Percentiles rank a stretch among this genome's conserved stretches.
Evolutionary conservation across 1,140 invertebrate genomes (phyloP).

Genomic region (Phocides pigmalion): DNA sequence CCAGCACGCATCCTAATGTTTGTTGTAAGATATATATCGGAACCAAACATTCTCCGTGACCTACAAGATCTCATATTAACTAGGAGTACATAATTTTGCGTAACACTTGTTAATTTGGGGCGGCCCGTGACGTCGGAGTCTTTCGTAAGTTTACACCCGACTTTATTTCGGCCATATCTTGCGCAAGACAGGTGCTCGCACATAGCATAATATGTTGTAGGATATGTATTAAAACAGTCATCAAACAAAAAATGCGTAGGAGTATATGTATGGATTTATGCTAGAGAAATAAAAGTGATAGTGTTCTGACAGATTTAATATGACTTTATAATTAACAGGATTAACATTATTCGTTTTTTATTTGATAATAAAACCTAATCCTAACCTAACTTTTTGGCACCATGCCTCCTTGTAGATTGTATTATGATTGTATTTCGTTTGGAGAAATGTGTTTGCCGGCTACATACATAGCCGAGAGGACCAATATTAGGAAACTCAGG

Average conservation of each 20-base stretch:
- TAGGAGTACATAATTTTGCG: slow-evolving; percentile 52
- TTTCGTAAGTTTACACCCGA: slow-evolving; percentile 55
- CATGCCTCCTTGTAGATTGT: too few relatives aligned
- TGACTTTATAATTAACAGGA: too few relatives aligned
- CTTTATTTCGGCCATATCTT: slow-evolving; percentile 67
- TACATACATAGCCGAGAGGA: too few relatives aligned
- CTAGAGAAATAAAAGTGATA: background rate
- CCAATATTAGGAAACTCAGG: too few relatives aligned
- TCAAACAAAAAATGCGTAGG: slow-evolving; percentile 8
- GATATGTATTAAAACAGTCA: slow-evolving; percentile 10
- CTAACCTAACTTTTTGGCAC: too few relatives aligned
- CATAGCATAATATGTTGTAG: slow-evolving; percentile 18
- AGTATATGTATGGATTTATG: background rate
- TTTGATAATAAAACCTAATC: too few relatives aligned
- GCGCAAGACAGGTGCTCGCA: slow-evolving; percentile 51
- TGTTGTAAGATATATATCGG: slow-evolving; percentile 8
- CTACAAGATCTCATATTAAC: slow-evolving; percentile 36
- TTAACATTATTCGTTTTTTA: too few relatives aligned
- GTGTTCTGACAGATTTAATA: background rate
- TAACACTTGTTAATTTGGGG: slow-evolving; percentile 63
- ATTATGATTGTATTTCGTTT: too few relatives aligned
- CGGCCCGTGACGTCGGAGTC: slow-evolving; percentile 51
- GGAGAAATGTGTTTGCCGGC: too few relatives aligned
- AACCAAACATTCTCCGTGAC: slow-evolving; percentile 31
- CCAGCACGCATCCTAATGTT: slow-evolving; percentile 4